phyloP scores from a whole-genome alignment of 2,113 vertebrate species.

The Peromyscus californicus region DNA sequence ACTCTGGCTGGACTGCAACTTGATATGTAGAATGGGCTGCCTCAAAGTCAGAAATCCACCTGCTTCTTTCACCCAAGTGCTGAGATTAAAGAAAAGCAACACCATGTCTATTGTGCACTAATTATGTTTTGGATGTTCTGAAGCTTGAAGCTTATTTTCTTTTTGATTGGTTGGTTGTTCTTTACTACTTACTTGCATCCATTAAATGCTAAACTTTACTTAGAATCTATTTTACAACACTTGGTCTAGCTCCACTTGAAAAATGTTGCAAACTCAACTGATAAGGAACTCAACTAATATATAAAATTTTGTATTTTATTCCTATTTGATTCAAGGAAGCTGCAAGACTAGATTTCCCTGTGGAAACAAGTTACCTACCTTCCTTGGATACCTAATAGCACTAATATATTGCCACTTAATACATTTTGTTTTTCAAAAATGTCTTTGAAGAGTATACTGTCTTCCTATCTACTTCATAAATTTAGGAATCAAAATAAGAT shows the following conservation, averaged over 20 bases:
- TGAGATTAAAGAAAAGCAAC: background rate
- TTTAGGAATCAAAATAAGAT: background rate
- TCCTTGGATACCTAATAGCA: background rate
- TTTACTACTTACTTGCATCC: background rate
- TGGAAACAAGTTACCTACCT: background rate
- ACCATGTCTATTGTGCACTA: background rate
- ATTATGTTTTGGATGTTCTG: background rate
- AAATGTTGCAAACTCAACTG: background rate
- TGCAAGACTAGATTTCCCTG: slow-evolving; percentile 5
- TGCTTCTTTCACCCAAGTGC: background rate
- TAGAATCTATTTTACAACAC: background rate
- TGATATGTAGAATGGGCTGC: background rate
- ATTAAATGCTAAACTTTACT: slow-evolving; percentile 32
- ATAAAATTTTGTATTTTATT: too few relatives aligned
- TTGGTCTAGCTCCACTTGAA: background rate
- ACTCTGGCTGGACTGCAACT: background rate
- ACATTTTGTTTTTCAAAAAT: background rate
- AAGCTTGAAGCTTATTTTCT: background rate
- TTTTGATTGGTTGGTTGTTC: background rate
- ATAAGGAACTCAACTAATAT: background rate
- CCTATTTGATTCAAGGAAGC: background rate
- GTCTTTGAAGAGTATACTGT: background rate
- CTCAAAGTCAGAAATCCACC: background rate
- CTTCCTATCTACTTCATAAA: background rate
- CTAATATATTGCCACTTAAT: background rate